These are phyloP conservation scores for Amiota minor DNA, from an alignment of 2,888 invertebrate genomes.

Conservation along the genomic window DNA sequence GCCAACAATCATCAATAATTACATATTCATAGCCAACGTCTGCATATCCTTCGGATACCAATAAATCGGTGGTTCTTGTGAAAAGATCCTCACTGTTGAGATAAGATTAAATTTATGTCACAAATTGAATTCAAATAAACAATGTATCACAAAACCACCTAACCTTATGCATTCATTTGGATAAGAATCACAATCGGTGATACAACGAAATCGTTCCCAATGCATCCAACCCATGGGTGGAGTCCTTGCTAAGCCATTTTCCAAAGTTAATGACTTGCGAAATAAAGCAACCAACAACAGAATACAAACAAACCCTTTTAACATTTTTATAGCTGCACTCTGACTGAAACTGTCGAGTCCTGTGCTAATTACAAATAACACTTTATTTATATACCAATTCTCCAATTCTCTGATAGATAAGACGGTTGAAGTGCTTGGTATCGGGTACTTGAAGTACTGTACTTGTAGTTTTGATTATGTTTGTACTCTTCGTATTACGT, in stretches of 20 bases:
- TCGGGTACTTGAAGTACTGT: no score
- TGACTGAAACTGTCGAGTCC: no score
- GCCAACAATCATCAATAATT: slow-evolving; percentile 86
- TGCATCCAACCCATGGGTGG: slow-evolving; percentile 83
- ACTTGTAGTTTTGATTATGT: no score
- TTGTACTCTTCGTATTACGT: no score
- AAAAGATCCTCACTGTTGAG: slow-evolving; percentile 78
- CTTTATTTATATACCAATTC: no score
- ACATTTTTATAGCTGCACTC: no score
- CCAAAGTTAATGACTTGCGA: slow-evolving; percentile 61
- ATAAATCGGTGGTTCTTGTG: slow-evolving; percentile 77
- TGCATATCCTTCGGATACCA: slow-evolving; percentile 80
- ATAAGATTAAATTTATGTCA: background rate
- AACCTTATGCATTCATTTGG: slow-evolving; percentile 80
- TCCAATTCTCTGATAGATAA: no score
- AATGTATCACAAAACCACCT: slow-evolving; percentile 8
- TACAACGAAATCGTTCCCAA: slow-evolving; percentile 79
- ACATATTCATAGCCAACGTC: slow-evolving; percentile 83
- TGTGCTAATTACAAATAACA: no score
- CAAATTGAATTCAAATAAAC: background rate
- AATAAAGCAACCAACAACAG: background rate
- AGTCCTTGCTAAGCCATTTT: slow-evolving; percentile 79
- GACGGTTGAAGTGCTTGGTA: no score
- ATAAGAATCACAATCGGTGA: slow-evolving; percentile 77
- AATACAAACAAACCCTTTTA: background rate